Conservation (phyloP, 2,888 invertebrate species). For the Eupithecia pulchellata region DNA sequence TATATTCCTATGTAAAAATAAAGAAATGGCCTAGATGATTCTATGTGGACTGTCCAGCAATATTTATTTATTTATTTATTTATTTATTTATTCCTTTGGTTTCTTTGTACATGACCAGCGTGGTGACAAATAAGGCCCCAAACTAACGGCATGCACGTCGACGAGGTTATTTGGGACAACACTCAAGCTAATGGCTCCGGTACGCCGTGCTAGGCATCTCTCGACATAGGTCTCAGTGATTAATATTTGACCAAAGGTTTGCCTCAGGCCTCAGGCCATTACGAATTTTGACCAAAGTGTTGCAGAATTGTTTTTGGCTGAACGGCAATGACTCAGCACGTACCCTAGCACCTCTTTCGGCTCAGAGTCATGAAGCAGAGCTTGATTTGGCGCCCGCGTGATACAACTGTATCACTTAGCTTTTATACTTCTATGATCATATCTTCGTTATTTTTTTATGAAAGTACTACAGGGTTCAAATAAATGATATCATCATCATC, state of each 20-base stretch:
- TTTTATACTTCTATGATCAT: no score
- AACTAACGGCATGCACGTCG: slow-evolving; percentile 48
- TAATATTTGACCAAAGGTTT: slow-evolving; percentile 11
- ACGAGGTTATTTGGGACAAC: slow-evolving; percentile 60
- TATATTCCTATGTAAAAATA: no score
- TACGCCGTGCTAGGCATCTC: slow-evolving; percentile 17
- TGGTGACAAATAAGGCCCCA: background rate
- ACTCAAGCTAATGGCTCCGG: slow-evolving; percentile 55
- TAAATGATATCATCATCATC: no score
- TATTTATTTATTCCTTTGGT: background rate
- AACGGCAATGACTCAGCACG: background rate
- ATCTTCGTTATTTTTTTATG: no score
- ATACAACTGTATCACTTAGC: no score
- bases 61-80: no score
- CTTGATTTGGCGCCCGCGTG: no score
- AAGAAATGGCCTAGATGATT: no score
- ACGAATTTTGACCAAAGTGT: slow-evolving; percentile 6
- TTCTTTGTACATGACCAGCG: background rate
- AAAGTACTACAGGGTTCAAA: no score
- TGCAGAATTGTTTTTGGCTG: background rate
- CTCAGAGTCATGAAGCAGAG: background rate
- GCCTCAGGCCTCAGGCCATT: background rate
- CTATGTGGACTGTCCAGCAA: no score
- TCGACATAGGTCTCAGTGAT: slow-evolving; percentile 21
- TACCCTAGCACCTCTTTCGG: background rate